Evolutionary conservation across 2,888 invertebrate genomes (phyloP).

Genomic region (Drosophila robusta): DNA sequence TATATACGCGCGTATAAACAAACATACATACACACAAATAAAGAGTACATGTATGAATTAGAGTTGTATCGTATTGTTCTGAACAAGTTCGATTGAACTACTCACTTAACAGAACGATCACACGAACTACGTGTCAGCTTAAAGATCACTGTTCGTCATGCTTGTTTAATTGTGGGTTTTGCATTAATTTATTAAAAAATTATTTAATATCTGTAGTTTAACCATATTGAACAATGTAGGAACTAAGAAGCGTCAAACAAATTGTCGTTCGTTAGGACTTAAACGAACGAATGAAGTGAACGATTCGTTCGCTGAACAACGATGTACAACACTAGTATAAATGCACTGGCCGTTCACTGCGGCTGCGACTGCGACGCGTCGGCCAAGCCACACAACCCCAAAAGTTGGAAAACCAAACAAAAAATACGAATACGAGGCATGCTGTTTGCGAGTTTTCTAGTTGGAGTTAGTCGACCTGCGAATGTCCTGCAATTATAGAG

Average conservation of each 20-base stretch:
- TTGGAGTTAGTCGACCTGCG: slow-evolving; percentile 29
- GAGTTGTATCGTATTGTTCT: not conserved
- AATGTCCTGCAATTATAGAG: slow-evolving; percentile 33
- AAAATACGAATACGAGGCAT: slow-evolving; percentile 71
- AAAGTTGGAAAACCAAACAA: slow-evolving; percentile 80
- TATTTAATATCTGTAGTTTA: not conserved
- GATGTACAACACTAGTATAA: slow-evolving; percentile 28
- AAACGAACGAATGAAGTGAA: not conserved
- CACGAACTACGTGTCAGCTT: not conserved
- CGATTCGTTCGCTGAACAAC: not conserved
- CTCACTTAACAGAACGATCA: not conserved
- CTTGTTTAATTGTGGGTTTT: too few relatives aligned
- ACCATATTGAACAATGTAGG: not conserved
- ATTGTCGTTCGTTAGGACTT: not conserved
- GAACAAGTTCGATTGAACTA: not conserved
- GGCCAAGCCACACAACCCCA: slow-evolving; percentile 74
- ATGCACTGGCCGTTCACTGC: slow-evolving; percentile 57
- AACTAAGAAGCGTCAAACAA: not conserved
- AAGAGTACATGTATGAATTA: slow-evolving; percentile 17
- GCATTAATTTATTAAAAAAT: not conserved
- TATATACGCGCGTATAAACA: slow-evolving; percentile 28
- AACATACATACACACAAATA: slow-evolving; percentile 23
- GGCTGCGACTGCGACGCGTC: slow-evolving; percentile 42
- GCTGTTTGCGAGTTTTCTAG: slow-evolving; percentile 56
- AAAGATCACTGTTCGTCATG: too few relatives aligned